Evolutionary conservation across 2,113 vertebrate genomes (phyloP).

Genomic region (human): DNA sequence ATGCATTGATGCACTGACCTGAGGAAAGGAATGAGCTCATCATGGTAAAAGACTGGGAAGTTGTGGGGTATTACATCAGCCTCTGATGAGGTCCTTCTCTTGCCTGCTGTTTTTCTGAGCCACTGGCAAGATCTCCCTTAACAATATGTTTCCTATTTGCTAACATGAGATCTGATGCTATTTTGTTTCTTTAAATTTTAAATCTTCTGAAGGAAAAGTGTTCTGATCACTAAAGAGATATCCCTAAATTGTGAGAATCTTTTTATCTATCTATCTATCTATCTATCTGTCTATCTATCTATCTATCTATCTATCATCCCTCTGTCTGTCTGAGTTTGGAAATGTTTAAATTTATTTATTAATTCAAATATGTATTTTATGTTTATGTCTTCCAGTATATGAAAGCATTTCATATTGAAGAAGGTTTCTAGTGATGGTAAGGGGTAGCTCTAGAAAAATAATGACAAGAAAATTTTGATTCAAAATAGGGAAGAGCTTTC

Average conservation of each 20-base stretch:
- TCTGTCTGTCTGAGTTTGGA: background rate
- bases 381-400: background rate
- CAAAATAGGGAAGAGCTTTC: background rate
- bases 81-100: background rate
- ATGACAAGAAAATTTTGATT: background rate
- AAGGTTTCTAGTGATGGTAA: background rate
- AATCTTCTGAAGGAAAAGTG: background rate
- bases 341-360: slow-evolving; percentile 5
- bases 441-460: background rate
- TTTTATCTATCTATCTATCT: background rate
- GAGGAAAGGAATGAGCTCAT: slow-evolving; percentile 71
- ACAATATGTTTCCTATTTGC: background rate
- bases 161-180: background rate
- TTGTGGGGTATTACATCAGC: background rate
- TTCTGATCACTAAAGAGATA: background rate
- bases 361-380: background rate
- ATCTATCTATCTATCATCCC: too few relatives aligned
- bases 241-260: background rate
- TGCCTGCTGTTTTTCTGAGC: background rate
- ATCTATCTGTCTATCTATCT: too few relatives aligned
- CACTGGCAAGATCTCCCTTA: background rate
- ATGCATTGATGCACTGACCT: slow-evolving; percentile 34
- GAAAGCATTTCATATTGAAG: background rate
- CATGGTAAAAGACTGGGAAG: background rate
- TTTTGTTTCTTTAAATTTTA: background rate